These are phyloP conservation scores for Panagrolaimus sp. DNA, from an alignment of 1,140 invertebrate genomes.

Conservation along the genomic window DNA sequence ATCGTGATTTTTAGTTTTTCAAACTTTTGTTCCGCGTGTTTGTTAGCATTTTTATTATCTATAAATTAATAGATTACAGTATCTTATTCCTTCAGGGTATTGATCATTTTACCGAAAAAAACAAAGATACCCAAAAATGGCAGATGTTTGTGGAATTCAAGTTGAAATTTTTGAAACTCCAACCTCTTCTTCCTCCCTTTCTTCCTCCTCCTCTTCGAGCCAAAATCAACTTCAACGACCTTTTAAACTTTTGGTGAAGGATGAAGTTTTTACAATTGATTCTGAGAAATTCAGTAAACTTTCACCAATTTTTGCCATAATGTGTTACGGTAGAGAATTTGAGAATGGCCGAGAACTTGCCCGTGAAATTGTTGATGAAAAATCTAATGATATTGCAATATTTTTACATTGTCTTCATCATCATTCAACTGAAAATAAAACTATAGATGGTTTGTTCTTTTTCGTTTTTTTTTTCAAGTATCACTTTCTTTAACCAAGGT, in stretches of 20 bases:
- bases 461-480: neutral
- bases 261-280: slow-evolving; percentile 29
- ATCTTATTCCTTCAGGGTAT: no score
- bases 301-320: slow-evolving; percentile 30
- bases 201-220: neutral
- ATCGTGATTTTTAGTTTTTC: no score
- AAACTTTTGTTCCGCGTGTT: no score
- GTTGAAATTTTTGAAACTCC: no score
- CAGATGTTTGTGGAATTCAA: slow-evolving; percentile 1
- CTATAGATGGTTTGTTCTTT: slow-evolving; percentile 25
- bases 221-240: neutral
- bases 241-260: slow-evolving; percentile 20
- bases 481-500: neutral
- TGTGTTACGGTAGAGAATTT: slow-evolving; percentile 32
- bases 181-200: neutral
- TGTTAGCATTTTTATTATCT: no score
- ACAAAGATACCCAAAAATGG: neutral
- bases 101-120: no score
- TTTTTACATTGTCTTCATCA: slow-evolving; percentile 26
- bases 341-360: slow-evolving; percentile 28
- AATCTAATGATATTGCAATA: slow-evolving; percentile 21
- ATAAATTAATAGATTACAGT: no score
- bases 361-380: slow-evolving; percentile 31
- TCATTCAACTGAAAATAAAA: neutral
- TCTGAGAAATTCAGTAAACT: slow-evolving; percentile 25